Evolutionary conservation across 2,113 vertebrate genomes (phyloP).

Genomic region (Aegypius monachus): DNA sequence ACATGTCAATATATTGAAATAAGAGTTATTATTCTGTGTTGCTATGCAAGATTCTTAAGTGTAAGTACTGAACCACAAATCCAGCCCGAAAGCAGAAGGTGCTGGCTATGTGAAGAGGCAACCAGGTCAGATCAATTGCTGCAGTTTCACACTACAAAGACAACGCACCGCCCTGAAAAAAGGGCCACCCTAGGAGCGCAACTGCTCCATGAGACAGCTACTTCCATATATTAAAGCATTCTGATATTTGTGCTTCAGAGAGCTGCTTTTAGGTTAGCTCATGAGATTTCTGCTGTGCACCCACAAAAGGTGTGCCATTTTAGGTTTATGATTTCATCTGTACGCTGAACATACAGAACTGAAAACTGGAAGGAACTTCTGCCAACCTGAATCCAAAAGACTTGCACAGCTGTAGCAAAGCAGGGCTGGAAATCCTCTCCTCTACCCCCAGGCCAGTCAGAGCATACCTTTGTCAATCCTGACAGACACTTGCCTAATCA

Average conservation of each 20-base stretch:
- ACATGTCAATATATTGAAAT: accelerated
- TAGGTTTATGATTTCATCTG: neutral
- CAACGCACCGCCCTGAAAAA: accelerated
- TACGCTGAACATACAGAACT: neutral
- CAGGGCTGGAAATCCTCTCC: neutral
- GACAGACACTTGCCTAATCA: accelerated
- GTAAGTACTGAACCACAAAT: neutral
- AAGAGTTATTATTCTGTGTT: neutral
- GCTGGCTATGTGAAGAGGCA: neutral
- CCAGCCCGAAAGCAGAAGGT: neutral
- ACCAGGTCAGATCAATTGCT: accelerated
- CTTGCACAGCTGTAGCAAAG: neutral
- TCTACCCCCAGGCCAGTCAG: accelerated
- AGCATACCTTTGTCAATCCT: neutral
- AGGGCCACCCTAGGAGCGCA: neutral
- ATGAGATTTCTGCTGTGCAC: neutral
- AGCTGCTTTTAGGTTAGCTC: neutral
- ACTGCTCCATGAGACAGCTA: accelerated
- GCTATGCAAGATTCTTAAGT: neutral
- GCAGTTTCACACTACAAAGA: neutral
- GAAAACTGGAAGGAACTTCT: neutral
- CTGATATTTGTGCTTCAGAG: neutral
- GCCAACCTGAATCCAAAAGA: neutral
- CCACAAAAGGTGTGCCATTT: neutral
- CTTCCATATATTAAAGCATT: neutral